Percentiles rank a stretch among this genome's conserved stretches.
Evolutionary conservation across 2,113 vertebrate species (phyloP).

Genomic region (Neoarius graeffei): DNA sequence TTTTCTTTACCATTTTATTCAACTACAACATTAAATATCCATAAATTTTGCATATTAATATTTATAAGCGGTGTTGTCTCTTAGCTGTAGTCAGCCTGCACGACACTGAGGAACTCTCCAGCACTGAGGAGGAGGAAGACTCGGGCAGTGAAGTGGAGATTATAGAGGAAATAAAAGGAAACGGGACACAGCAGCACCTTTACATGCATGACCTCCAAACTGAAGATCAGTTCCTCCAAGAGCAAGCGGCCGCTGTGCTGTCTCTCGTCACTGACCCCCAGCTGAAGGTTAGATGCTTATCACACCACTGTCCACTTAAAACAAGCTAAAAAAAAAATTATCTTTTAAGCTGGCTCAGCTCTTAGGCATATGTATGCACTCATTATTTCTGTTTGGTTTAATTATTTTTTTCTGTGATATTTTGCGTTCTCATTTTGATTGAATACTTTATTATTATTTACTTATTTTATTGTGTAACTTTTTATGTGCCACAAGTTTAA

Average conservation of each 20-base stretch:
- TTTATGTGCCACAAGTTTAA: too few species aligned
- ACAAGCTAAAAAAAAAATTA: too few species aligned
- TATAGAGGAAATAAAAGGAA: constrained; percentile 73
- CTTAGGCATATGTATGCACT: background rate
- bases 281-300: constrained; percentile 61
- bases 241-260: constrained; percentile 65
- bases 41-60: background rate
- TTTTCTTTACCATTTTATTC: background rate
- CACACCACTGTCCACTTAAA: background rate
- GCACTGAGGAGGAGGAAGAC: constrained; percentile 62
- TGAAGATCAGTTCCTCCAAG: constrained; percentile 65
- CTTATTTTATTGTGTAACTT: background rate
- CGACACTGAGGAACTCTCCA: constrained; percentile 75
- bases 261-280: constrained; percentile 64
- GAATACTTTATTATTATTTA: background rate
- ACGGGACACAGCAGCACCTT: constrained; percentile 59
- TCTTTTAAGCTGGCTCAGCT: background rate
- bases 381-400: background rate
- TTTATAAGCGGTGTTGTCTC: background rate
- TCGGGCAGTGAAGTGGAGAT: constrained; percentile 74
- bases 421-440: background rate
- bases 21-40: too few species aligned
- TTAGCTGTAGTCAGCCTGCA: constrained; percentile 76
- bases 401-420: background rate
- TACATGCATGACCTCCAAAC: constrained; percentile 60